Conservation (phyloP, 2,888 invertebrate species). For the Dolichomitus sp. region DNA sequence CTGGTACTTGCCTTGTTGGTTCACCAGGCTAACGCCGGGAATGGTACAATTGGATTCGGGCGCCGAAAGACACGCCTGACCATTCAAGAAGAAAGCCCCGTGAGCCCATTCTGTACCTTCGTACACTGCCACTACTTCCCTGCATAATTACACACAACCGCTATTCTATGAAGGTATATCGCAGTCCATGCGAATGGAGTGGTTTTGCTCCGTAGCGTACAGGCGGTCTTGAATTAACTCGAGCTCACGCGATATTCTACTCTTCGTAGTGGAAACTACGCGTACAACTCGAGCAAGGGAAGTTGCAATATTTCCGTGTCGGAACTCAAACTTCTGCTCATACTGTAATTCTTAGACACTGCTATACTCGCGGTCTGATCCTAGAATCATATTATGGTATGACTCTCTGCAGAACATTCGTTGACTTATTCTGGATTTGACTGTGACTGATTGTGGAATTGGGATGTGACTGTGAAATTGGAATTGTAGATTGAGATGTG, state of each 20-base stretch:
- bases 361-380: no score
- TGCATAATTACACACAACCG: not conserved
- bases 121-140: not conserved
- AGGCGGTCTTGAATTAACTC: conserved; percentile 73
- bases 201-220: conserved; percentile 2
- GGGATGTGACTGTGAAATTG: no score
- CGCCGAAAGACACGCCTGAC: conserved; percentile 6
- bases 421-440: no score
- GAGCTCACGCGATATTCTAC: conserved; percentile 73
- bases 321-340: no score
- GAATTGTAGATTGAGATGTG: no score
- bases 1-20: not conserved
- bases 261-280: conserved; percentile 44
- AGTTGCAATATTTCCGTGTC: no score
- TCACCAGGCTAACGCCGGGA: not conserved
- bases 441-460: no score
- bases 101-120: not conserved
- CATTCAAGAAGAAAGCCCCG: not conserved
- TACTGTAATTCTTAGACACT: no score
- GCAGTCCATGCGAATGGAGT: not conserved
- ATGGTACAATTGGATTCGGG: conserved; percentile 7
- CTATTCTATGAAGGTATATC: not conserved
- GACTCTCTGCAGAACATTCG: no score
- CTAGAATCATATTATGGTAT: no score
- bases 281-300: not conserved